A percentile compares a stretch with the other conserved stretches of the same genome.
These are phyloP conservation scores for Aplidium turbinatum DNA, from an alignment of 23 tunicate species.

Conservation along the genomic window DNA sequence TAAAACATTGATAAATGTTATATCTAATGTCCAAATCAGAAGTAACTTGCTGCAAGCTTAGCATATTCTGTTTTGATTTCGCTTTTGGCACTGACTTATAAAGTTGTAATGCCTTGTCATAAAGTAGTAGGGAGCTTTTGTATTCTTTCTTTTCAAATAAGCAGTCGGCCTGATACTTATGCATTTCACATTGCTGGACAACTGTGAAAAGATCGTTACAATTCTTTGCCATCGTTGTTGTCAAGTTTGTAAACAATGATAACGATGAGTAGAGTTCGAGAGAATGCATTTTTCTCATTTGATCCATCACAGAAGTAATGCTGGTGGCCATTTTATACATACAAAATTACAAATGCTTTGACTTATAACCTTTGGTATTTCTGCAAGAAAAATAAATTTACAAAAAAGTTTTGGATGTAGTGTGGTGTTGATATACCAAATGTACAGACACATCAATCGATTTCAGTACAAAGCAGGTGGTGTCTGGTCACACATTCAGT, in stretches of 20 bases:
- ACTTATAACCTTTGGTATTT: too few species aligned
- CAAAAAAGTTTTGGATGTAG: too few species aligned
- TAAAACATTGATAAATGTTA: constrained; percentile 60
- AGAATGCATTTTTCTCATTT: constrained; percentile 30
- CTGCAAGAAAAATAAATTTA: too few species aligned
- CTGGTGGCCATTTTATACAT: constrained; percentile 4
- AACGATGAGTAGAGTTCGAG: constrained; percentile 19
- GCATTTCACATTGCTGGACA: constrained; percentile 59
- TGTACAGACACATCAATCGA: too few species aligned
- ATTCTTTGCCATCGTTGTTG: constrained; percentile 35
- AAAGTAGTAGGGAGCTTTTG: constrained; percentile 48
- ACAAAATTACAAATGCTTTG: too few species aligned
- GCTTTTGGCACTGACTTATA: constrained; percentile 46
- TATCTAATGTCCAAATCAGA: constrained; percentile 28
- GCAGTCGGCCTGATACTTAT: constrained; percentile 43
- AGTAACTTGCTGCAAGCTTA: constrained; percentile 16
- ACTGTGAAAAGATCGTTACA: constrained; percentile 13
- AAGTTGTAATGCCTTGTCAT: constrained; percentile 42
- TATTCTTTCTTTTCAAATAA: constrained; percentile 50
- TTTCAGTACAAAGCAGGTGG: too few species aligned
- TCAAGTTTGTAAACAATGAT: constrained; percentile 16
- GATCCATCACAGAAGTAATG: constrained; percentile 27
- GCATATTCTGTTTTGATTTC: constrained; percentile 14
- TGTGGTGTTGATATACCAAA: too few species aligned
- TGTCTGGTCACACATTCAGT: too few species aligned